Evolutionary conservation across 2,113 vertebrate species (phyloP), one percentile per base, ranked within the genome.

Genomic region (Caloenas nicobarica): DNA sequence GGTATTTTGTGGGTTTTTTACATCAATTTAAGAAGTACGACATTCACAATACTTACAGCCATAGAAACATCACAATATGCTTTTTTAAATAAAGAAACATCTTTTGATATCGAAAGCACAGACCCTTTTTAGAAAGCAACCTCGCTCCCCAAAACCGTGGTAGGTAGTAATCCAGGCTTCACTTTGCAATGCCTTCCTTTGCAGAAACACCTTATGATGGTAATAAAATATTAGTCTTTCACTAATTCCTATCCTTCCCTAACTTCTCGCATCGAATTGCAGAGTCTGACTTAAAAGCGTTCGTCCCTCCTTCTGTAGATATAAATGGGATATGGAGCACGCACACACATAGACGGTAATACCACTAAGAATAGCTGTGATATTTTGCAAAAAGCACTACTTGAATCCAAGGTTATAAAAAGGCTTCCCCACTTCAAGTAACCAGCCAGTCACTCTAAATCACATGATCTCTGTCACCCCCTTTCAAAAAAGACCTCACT

Each of bases 331-430:
- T 74, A 91, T 5, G 1, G 84, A 92, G 74, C 38, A 86, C 0
- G 1, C 90, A 92, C 74, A 44, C 74, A 84, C 9, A 7, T 53
- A 89, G 38, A 64, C 4, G 24, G 81, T 61, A 97, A 94, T 88
- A 77, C 65, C 72, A 83, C 86, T 65, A 96, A 94, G 92, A 97
- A 96, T 89, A 95, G 83, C 86, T 79, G 87, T 81, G 94, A 76
- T 95, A 91, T 94, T 96, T 95, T 84, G 87, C 89, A 91, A 94
- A 87, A 94, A 79, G 84, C 93, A 58, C 54, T 90, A 86, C 86
- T 83, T 81, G 90, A 88, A 88, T 94, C 86, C 81, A 95, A 95
- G 88, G 80, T 93, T 96, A 84, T 91, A 93, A 74, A 85, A 86
- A 91, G 81, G 79, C 72, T 91, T 94, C 58, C 65, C 86, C 86